These are phyloP conservation scores for Corapipo altera DNA, from an alignment of 2,113 vertebrate genomes.

Conservation along the genomic window DNA sequence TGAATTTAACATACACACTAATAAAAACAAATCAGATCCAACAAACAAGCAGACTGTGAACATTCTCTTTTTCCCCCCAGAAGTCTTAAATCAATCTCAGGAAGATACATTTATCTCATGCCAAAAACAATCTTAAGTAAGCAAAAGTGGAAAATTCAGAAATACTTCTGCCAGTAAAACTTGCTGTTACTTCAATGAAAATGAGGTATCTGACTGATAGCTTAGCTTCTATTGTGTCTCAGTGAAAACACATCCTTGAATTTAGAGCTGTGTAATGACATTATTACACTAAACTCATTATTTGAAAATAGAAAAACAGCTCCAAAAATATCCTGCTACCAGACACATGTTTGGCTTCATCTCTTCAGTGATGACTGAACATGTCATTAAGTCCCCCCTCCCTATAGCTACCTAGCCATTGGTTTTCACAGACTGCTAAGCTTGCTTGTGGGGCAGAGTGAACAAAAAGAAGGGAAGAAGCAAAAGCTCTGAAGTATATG, in stretches of 20 bases:
- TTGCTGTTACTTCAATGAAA: conserved; percentile 15
- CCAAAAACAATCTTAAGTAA: neutral
- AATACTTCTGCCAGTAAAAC: conserved; percentile 2
- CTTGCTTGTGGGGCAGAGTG: neutral
- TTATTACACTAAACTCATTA: conserved; percentile 29
- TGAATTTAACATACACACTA: neutral
- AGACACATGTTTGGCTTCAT: neutral
- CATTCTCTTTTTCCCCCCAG: neutral
- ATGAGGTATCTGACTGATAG: conserved; percentile 23
- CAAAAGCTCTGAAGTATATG: neutral
- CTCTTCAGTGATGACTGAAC: neutral
- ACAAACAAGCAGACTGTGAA: neutral
- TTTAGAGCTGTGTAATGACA: conserved; percentile 4
- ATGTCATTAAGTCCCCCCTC: neutral
- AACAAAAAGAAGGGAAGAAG: neutral
- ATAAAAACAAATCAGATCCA: neutral
- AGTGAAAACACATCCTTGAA: conserved; percentile 18
- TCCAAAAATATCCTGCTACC: conserved; percentile 20
- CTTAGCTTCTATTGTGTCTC: conserved; percentile 16
- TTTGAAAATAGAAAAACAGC: conserved; percentile 24
- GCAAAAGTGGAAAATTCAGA: neutral
- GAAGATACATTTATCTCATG: neutral
- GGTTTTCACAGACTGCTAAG: neutral
- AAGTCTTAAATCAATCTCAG: neutral
- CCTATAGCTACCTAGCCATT: neutral